phyloP scores from a whole-genome alignment of 1,140 invertebrate genomes.

The Leptonema lineaticorne region DNA sequence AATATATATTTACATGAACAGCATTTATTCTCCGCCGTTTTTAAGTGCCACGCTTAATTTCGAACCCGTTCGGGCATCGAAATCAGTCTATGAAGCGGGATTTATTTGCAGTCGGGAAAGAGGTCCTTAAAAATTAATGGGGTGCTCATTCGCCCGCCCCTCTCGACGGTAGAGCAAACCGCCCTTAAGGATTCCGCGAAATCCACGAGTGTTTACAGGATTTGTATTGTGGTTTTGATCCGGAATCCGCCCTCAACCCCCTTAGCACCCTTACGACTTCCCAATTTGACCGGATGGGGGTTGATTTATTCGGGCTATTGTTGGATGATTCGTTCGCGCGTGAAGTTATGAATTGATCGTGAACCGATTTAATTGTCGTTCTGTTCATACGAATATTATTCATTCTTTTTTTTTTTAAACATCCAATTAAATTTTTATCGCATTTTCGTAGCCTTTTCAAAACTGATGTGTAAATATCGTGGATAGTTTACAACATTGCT shows the following conservation, averaged over 20 bases:
- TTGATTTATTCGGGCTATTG: constrained; percentile 39
- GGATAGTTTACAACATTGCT: no score
- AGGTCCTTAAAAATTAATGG: constrained; percentile 40
- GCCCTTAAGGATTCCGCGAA: not conserved
- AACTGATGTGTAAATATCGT: no score
- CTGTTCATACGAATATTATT: not conserved
- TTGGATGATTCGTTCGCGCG: constrained; percentile 39
- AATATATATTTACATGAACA: no score
- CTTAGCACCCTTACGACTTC: not conserved
- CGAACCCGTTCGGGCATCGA: no score
- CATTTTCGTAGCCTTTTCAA: no score
- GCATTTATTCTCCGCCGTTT: no score
- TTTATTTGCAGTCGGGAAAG: not conserved
- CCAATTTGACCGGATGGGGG: not conserved
- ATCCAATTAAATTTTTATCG: no score
- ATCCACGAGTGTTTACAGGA: constrained; percentile 35
- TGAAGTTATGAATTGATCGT: constrained; percentile 38
- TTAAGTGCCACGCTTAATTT: no score
- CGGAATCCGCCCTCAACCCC: not conserved
- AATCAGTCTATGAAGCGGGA: no score
- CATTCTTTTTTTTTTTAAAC: no score
- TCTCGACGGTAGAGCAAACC: constrained; percentile 13
- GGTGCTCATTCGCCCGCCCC: no score
- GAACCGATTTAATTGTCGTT: constrained; percentile 23
- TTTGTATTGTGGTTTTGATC: constrained; percentile 30